Evolutionary conservation across 2,797 vertebrate species (phyloP), one percentile per base, ranked within the genome.

Genomic region (Lophius americanus): DNA sequence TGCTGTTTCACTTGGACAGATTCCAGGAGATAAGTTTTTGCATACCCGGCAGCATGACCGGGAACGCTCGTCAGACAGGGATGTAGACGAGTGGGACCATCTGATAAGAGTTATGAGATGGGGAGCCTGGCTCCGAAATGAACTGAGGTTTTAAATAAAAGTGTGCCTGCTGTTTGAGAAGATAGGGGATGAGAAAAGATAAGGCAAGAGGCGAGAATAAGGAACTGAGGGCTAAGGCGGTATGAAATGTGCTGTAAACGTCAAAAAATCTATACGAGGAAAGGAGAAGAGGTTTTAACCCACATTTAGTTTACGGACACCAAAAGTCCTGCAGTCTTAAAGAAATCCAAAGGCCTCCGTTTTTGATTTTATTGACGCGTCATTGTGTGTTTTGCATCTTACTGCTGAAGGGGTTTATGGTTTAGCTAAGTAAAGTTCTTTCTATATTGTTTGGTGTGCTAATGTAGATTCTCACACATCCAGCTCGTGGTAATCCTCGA

Each of bases 21-120:
- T 82, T 69, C 54, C 53, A 37, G 9, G 62, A 33, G 36, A 41
- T 43, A 35, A 38, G 39, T 36, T 61, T 71, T 56, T 57, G 47
- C 36, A 14, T 68, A 49, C 49, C 12, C 44, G 12, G 35, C 54
- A 59, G 56, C 41, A 9, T 58, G 47, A 71, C 67, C 3, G 2
- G 23, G 23, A 23, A 23, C 23, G 23, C 23, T 43, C 55, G 46
- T 57, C 60, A 72, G 53, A 64, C 53, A 12, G 11, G 60, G 58
- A 4, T 23, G n/a, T 44, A 75, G 65, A 73, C 4, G 36, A 52
- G 46, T 59, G 54, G 50, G 54, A 47, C 53, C 38, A 56, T 46
- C 61, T 58, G 85, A 84, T 83, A 79, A 79, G 51, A 73, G 72
- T 65, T 74, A 58, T 60, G 76, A 80, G 70, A 82, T 73, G 66